phyloP scores from a whole-genome alignment of 92 coral and sea anemone species.

The Zoanthus solanderi region DNA sequence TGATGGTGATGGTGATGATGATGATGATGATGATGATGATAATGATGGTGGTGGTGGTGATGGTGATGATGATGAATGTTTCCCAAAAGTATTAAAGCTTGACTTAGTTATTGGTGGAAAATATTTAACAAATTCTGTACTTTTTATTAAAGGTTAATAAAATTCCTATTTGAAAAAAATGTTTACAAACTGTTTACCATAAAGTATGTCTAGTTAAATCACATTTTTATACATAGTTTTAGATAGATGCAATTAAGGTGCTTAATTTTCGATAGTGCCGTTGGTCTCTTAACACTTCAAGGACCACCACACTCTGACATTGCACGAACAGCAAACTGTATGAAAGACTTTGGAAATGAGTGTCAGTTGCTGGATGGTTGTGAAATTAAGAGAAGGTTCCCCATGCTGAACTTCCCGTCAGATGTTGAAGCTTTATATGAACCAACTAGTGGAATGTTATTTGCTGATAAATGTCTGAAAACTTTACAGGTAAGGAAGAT shows the following conservation, averaged over 20 bases:
- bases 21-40: too few relatives aligned
- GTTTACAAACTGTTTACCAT: too few relatives aligned
- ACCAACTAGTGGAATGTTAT: slow-evolving; percentile 74
- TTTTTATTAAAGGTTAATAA: too few relatives aligned
- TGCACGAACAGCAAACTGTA: slow-evolving; percentile 55
- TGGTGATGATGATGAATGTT: too few relatives aligned
- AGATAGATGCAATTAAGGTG: neutral
- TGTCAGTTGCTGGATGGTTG: slow-evolving; percentile 68
- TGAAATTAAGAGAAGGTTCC: slow-evolving; percentile 70
- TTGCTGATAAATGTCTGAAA: slow-evolving; percentile 71
- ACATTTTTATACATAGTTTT: neutral
- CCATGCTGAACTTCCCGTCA: slow-evolving; percentile 57
- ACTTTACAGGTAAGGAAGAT: slow-evolving; percentile 66
- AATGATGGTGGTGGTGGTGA: too few relatives aligned
- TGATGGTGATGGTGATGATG: too few relatives aligned
- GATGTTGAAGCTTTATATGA: slow-evolving; percentile 69
- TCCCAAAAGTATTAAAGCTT: too few relatives aligned
- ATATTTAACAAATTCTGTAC: too few relatives aligned
- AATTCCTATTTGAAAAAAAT: too few relatives aligned
- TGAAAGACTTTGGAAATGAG: slow-evolving; percentile 69
- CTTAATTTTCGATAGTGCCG: slow-evolving; percentile 46
- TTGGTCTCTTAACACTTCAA: slow-evolving; percentile 74
- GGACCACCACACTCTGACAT: slow-evolving; percentile 65
- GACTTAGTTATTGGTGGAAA: too few relatives aligned
- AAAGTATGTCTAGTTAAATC: too few relatives aligned